Base-by-base conservation (phyloP, 2,888 invertebrate species). In the Pheosia tremula region DNA sequence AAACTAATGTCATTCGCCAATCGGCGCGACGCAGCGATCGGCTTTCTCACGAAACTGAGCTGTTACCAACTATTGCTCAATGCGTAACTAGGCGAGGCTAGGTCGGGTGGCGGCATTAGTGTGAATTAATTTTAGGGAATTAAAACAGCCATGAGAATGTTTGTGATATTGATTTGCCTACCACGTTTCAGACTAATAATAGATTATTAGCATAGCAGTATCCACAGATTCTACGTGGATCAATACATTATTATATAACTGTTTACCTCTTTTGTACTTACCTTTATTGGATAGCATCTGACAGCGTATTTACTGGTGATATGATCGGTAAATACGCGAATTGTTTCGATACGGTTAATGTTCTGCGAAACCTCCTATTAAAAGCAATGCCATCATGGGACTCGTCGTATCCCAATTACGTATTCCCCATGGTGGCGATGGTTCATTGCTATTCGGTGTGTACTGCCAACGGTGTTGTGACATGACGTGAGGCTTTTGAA, bases 21-120 rank as follows among this genome's bases (percentile, higher is more conserved):
- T 60, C 56, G 53, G 56, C 58, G 56, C 59, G 47, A 57, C 7
- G 24, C 45, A 10, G 53, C 52, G 50, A 60, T 49, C 37, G 56
- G 55, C 65, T 73, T 74, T 73, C 74, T 62, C 72, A 73, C 74
- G 71, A 62, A 61, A 57, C 47, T 56, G 58, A 45, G 55, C 61
- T 10, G 47, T 56, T 59, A 47, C 8, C 59, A 56, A 69, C 63
- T 69, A 69, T 69, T 62, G 57, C 68, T 63, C 62, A 57, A 66
- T 68, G 47, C 60, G 54, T 66, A 60, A 64, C 59, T 62, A 58
- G 62, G 59, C 61, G 37, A 37, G 4, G 36, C 11, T 36, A 53
- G 11, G 36, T 37, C 37, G 53, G 52, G 9, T 9, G 53, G 10
- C n/a, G 37, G 11, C 53, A 24, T 24, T 50, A 7, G 9, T 9